Base-by-base conservation (phyloP, 2,797 vertebrate genomes). In the Aldrovandia affinis region DNA sequence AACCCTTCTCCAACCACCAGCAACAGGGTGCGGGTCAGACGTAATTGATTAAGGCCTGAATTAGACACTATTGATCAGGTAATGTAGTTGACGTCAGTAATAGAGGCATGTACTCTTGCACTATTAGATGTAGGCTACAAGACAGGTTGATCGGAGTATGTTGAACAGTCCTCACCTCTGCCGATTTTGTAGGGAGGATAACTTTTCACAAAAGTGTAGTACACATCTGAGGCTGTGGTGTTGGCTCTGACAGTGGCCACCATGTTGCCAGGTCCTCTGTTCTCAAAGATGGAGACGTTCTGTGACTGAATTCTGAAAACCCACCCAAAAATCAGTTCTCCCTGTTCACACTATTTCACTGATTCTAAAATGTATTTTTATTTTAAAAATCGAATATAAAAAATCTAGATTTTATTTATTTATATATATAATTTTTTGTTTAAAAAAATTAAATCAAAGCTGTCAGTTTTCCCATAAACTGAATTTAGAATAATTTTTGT, bases 261-360 rank as follows among this genome's bases (percentile, higher is more conserved):
- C 3, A 68, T 10, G 39, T 44, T 55, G 59, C 80, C 73, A 33
- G 63, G 30, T 47, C 81, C 85, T 73, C 82, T 55, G 44, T 86
- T 83, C 80, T 86, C 87, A 52, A 47, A 70, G 81, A 85, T 83
- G 30, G 87, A 57, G 79, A 86, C 81, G 30, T 81, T 81, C 87
- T 86, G 87, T 63, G 54, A 55, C 39, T 36, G 25, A 18, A 61
- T 52, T 81, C 86, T 86, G 80, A 78, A 78, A 55, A 22, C 8
- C 50, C 30, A 79, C 3, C 20, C 25, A 81, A 57, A 39, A 18
- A 20, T 47, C 50, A 80, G n/a, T 1, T 20, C 20, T 54, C 28
- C 33, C 54, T 7, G 47, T 12, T 33, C 28, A 55, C 15, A 33
- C 7, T 36, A 9, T 36, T 54, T 80, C n/a, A 52, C 22, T 4